Evolutionary conservation across 2,888 invertebrate species (phyloP).

Genomic region (Phasia obesa): DNA sequence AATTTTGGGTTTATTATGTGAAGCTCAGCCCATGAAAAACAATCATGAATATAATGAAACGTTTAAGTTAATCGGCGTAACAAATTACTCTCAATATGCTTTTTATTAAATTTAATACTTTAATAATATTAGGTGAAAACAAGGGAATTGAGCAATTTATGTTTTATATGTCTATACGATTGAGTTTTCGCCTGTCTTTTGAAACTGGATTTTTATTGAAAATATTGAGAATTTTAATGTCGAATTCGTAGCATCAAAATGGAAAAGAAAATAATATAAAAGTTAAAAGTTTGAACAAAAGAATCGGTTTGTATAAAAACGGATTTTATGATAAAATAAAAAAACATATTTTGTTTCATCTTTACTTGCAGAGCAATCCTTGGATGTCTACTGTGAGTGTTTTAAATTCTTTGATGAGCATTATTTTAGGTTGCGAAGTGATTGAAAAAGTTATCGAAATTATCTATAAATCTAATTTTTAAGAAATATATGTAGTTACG

Average conservation of each 20-base stretch:
- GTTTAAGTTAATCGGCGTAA: constrained; percentile 69
- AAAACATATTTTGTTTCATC: no score
- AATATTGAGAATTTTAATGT: constrained; percentile 30
- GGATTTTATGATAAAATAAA: no score
- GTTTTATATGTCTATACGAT: neutral
- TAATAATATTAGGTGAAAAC: constrained; percentile 63
- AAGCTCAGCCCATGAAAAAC: constrained; percentile 53
- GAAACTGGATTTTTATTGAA: constrained; percentile 27
- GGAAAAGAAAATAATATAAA: neutral
- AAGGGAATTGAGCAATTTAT: constrained; percentile 62
- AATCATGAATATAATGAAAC: constrained; percentile 65
- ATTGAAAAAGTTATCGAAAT: no score
- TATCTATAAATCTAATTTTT: no score
- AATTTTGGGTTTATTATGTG: constrained; percentile 40
- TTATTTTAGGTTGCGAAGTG: no score
- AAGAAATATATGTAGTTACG: no score
- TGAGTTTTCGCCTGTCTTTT: neutral
- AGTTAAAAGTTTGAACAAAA: no score
- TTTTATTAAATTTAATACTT: constrained; percentile 49
- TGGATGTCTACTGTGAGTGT: no score
- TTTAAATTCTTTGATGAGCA: no score
- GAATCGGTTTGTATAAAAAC: no score
- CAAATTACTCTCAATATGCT: constrained; percentile 65
- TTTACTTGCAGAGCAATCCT: no score
- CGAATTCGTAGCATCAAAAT: no score